These are phyloP conservation scores for Acholoe squamosa DNA, from an alignment of 2,888 invertebrate genomes.

Conservation along the genomic window DNA sequence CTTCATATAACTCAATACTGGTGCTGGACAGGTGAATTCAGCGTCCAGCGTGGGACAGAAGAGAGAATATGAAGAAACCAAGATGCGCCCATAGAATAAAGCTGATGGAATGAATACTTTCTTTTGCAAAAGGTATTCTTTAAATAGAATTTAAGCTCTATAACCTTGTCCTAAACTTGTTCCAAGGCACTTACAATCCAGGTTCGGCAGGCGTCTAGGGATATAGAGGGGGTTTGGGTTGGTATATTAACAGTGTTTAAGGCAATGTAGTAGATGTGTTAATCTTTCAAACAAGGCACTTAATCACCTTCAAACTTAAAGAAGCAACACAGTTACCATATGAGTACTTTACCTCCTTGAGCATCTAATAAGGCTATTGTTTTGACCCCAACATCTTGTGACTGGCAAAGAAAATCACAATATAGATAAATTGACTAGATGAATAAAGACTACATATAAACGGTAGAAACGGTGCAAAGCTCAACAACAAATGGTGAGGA, in stretches of 20 bases:
- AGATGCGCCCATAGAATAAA: no score
- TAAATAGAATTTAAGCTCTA: not conserved
- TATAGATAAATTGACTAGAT: conserved; percentile 35
- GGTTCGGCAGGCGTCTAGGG: not conserved
- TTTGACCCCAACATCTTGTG: conserved; percentile 77
- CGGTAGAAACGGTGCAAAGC: not conserved
- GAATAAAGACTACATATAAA: not conserved
- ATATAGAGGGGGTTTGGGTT: not conserved
- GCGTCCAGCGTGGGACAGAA: no score
- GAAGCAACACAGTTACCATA: conserved; percentile 27
- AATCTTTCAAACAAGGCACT: conserved; percentile 7
- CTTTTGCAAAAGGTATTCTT: no score
- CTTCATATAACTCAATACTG: no score
- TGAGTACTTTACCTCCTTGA: conserved; percentile 75
- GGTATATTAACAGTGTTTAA: not conserved
- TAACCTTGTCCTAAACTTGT: not conserved
- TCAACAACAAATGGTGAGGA: not conserved
- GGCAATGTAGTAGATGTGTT: not conserved
- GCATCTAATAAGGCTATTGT: conserved; percentile 77
- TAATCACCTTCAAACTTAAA: conserved; percentile 11
- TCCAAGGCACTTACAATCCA: not conserved
- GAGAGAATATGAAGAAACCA: no score
- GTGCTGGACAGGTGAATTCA: no score
- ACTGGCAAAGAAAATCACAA: conserved; percentile 71
- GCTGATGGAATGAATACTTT: no score